These are phyloP conservation scores for Paracyclopina nana DNA, from an alignment of 1,140 invertebrate genomes.

Conservation along the genomic window DNA sequence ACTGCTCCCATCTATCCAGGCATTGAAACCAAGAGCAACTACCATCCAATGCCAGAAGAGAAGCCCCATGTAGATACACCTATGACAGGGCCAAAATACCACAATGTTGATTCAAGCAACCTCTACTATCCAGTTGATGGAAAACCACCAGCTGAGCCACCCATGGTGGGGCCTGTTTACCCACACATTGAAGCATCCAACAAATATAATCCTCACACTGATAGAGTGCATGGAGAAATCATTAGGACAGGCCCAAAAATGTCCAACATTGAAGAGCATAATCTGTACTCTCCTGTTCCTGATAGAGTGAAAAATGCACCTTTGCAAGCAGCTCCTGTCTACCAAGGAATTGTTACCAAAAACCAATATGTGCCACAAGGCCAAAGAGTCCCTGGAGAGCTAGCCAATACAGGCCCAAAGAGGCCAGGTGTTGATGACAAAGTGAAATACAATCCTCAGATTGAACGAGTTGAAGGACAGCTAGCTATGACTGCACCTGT, in stretches of 20 bases:
- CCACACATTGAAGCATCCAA: background rate
- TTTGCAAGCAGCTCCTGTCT: background rate
- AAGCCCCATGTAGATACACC: background rate
- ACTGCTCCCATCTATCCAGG: conserved; percentile 7
- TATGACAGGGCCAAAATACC: conserved; percentile 8
- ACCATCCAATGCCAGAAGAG: conserved; percentile 7
- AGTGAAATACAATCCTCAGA: conserved; percentile 7
- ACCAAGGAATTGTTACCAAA: background rate
- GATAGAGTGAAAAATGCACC: background rate
- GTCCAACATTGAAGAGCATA: conserved; percentile 2
- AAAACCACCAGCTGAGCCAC: background rate
- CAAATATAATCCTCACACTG: conserved; percentile 5
- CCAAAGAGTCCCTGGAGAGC: background rate
- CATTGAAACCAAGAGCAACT: conserved; percentile 1
- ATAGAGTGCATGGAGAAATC: conserved; percentile 11
- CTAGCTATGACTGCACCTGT: conserved; percentile 5
- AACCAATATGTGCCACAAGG: background rate
- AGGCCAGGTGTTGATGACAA: conserved; percentile 6
- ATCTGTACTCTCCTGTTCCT: background rate
- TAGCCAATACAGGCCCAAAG: background rate
- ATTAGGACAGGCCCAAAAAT: conserved; percentile 10
- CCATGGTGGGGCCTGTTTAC: conserved; percentile 8
- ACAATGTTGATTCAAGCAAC: conserved; percentile 5
- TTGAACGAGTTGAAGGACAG: background rate
- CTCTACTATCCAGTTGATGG: conserved; percentile 1